Evolutionary conservation across 2,888 invertebrate species (phyloP), one percentile per base, ranked within the genome.

Genomic region (Sarcophaga rosellei): DNA sequence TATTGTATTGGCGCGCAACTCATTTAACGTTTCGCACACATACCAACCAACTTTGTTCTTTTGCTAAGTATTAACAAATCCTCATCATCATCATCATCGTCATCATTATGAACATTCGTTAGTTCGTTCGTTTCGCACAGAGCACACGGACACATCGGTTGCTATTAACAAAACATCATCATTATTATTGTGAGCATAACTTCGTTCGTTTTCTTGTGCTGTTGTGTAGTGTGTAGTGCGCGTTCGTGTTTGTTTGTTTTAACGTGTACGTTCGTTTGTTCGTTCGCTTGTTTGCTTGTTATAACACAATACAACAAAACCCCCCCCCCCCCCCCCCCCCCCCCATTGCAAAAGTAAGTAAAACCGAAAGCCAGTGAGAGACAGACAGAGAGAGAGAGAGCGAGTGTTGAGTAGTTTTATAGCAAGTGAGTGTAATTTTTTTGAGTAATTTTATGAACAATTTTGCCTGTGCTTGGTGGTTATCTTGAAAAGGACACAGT

Each of bases 11-110:
- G 83, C 83, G 77, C 77, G 83, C 81, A 78, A 81, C 84, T 86
- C 61, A 78, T 78, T 61, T 80, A 86, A 82, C 77, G 74, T 84
- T 86, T 84, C 61, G 86, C 84, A 84, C 86, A 84, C 81, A 35
- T 10, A 35, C 35, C 8, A 35, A 35, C 35, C 8, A 35, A 35
- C 35, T 35, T 35, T 8, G 8, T 35, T 8, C 35, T 1, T 35
- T 35, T 35, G 35, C 8, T 35, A 10, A 8, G 8, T 35, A 35
- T 35, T 10, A 10, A 35, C 35, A 10, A 35, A 35, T 8, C 62
- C 57, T 76, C 81, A 73, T 86, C 68, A 47, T 61, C 25, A 25
- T 63, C n/a, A n/a, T n/a, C n/a, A n/a, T n/a, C n/a, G 57, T 76
- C 81, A 73, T 86, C 68, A 47, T 61, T 45, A 25, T 63, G 35